Evolutionary conservation across 1,140 invertebrate genomes (phyloP), one percentile per base, ranked within the genome.

Genomic region (Coenobita brevimanus): DNA sequence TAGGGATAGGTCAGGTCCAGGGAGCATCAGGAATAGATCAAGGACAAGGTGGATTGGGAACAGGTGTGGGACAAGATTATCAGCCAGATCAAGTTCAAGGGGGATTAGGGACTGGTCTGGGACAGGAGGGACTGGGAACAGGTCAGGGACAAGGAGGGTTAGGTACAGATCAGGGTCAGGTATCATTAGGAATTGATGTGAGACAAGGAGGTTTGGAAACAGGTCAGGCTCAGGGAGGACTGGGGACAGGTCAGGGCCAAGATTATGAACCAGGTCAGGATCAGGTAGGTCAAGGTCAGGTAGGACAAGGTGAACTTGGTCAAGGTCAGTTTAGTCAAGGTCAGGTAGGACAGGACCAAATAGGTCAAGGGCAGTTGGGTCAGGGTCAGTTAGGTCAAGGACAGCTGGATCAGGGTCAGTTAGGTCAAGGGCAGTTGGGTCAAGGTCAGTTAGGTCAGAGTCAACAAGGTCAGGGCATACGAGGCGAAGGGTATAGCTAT

Each of bases 401-500:
- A 33, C 33, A 30, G 30, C 10, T 8, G 21, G n/a, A 27, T 27
- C 27, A 41, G 41, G 60, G 50, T 24, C 27, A 54, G 21, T 3
- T 13, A 71, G 75, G 62, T 17, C 21, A 79, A 79, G n/a, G 6
- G 17, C 8, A 43, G 36, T 27, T 10, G n/a, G 46, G 73, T 46
- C 73, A 76, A 38, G 21, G 27, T 46, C 33, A 27, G 36, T 10
- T 24, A 30, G 38, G 81, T 15, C 62, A 30, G 24, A 38, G 0
- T 17, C 41, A 73, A 21, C 57, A 33, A 10, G 24, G 3, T 30
- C 30, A 30, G 38, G 36, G 33, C 3, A 50, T 62, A 24, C 8
- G 21, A 30, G 60, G 38, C 6, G 54, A 81, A 6, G 79, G 79
- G 15, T 84, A 84, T 60, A 84, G 33, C 17, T 57, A 82, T 33